These are phyloP conservation scores for Drosophila neocordata DNA, from an alignment of 1,140 invertebrate species.

Conservation along the genomic window DNA sequence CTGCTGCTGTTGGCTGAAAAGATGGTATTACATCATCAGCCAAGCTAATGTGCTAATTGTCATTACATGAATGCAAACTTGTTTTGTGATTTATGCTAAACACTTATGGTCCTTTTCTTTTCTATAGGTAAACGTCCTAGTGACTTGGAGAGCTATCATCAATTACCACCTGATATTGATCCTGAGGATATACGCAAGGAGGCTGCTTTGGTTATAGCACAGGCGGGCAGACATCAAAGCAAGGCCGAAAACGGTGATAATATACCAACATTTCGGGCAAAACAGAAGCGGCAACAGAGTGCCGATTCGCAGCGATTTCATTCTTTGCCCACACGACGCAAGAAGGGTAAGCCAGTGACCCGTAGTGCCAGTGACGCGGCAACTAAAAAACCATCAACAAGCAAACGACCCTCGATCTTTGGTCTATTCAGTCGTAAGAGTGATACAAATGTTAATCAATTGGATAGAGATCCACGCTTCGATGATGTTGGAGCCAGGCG, in stretches of 20 bases:
- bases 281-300: conserved; percentile 70
- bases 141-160: conserved; percentile 70
- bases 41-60: conserved; percentile 74
- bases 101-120: background rate
- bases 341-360: conserved; percentile 74
- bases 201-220: conserved; percentile 77
- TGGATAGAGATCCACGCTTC: conserved; percentile 68
- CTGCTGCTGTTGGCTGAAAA: background rate
- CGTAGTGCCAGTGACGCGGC: conserved; percentile 84
- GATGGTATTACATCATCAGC: conserved; percentile 68
- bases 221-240: conserved; percentile 79
- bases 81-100: conserved; percentile 33
- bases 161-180: conserved; percentile 77
- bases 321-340: conserved; percentile 75
- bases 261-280: conserved; percentile 65
- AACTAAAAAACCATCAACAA: conserved; percentile 69
- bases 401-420: conserved; percentile 84
- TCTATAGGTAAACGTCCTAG: conserved; percentile 69
- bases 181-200: conserved; percentile 77
- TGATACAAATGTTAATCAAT: conserved; percentile 68
- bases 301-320: conserved; percentile 67
- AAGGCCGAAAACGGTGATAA: conserved; percentile 79
- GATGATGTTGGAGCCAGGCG: conserved; percentile 73
- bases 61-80: conserved; percentile 72
- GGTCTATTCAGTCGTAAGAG: conserved; percentile 84